phyloP scores from a whole-genome alignment of 1,140 invertebrate genomes.

The Caenorhabditis briggsae region DNA sequence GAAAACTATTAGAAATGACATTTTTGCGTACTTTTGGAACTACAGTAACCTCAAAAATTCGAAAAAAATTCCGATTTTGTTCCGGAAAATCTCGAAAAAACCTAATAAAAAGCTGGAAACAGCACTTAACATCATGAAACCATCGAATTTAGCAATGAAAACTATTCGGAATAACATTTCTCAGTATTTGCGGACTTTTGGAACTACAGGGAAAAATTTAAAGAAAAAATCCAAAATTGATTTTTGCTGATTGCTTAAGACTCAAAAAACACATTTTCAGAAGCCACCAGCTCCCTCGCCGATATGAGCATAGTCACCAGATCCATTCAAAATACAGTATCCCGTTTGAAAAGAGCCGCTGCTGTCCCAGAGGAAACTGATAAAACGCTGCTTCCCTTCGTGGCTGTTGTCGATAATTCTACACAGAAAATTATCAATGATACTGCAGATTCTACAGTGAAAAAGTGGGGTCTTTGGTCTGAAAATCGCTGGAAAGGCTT shows the following conservation, averaged over 20 bases:
- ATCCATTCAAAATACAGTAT: conserved; percentile 46
- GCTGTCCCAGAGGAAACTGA: neutral
- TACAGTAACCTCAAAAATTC: too few species aligned
- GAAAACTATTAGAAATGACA: neutral
- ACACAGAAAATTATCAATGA: neutral
- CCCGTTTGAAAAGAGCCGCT: conserved; percentile 20
- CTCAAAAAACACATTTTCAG: too few species aligned
- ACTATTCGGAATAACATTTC: neutral
- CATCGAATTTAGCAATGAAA: too few species aligned
- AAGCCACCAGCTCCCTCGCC: neutral
- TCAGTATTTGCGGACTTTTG: neutral
- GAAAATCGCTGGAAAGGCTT: too few species aligned
- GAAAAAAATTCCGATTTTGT: too few species aligned
- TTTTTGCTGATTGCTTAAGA: too few species aligned
- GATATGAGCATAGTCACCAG: conserved; percentile 28
- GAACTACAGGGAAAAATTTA: neutral
- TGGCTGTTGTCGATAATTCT: neutral
- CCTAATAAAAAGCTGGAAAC: too few species aligned
- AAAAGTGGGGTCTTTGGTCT: neutral
- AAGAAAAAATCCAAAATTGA: too few species aligned
- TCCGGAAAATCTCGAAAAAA: too few species aligned
- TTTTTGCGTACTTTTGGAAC: neutral
- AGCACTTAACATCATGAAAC: too few species aligned
- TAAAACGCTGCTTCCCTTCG: conserved; percentile 10
- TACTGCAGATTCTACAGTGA: neutral